Evolutionary conservation across 2,113 vertebrate genomes (phyloP).

Genomic region (Girardinichthys multiradiatus): DNA sequence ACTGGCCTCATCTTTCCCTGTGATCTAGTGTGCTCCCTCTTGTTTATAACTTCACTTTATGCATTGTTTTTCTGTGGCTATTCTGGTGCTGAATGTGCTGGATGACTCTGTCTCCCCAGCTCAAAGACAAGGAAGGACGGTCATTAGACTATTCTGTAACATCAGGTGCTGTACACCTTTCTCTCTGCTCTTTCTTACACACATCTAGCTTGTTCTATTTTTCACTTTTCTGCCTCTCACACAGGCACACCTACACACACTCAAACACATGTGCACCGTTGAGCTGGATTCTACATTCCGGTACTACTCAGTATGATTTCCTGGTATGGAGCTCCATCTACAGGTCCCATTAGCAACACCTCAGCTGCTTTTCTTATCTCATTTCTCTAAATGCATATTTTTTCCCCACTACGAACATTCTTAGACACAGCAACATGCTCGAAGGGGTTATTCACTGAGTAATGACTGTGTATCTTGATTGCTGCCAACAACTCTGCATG

Average conservation of each 20-base stretch:
- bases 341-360: slow-evolving; percentile 21
- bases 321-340: slow-evolving; percentile 73
- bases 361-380: slow-evolving; percentile 9
- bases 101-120: slow-evolving; percentile 73
- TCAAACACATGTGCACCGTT: slow-evolving; percentile 24
- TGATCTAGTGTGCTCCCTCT: slow-evolving; percentile 68
- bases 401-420: slow-evolving; percentile 12
- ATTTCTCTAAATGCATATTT: not conserved
- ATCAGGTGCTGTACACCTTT: slow-evolving; percentile 67
- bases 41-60: slow-evolving; percentile 75
- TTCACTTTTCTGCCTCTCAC: slow-evolving; percentile 39
- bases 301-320: slow-evolving; percentile 47
- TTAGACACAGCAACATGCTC: slow-evolving; percentile 10
- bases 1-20: slow-evolving; percentile 32
- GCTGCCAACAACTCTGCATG: not conserved
- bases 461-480: slow-evolving; percentile 9
- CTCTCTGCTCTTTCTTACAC: slow-evolving; percentile 39
- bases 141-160: slow-evolving; percentile 76
- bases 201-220: slow-evolving; percentile 68
- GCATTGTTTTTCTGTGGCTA: slow-evolving; percentile 67
- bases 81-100: slow-evolving; percentile 75
- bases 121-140: slow-evolving; percentile 81
- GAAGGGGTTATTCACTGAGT: not conserved
- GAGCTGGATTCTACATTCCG: slow-evolving; percentile 45
- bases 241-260: slow-evolving; percentile 14